Evolutionary conservation across 2,888 invertebrate species (phyloP).

Genomic region (Cheilosia vulpina): DNA sequence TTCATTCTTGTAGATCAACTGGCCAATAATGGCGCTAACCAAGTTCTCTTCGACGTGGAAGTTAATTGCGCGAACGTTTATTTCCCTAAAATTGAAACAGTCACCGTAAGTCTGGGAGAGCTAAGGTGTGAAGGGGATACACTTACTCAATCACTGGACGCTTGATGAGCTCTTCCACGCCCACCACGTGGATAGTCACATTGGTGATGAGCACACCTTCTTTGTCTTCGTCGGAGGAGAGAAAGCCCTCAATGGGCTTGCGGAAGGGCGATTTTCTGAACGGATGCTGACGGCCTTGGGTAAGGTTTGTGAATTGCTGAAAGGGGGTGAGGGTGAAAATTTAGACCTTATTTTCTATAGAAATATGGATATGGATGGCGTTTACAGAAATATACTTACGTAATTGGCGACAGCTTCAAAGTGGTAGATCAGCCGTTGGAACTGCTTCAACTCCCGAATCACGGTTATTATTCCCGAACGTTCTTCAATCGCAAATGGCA

Average conservation of each 20-base stretch:
- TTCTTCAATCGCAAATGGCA: constrained; percentile 96
- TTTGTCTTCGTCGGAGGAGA: constrained; percentile 80
- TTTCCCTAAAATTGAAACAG: constrained; percentile 85
- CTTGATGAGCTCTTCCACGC: constrained; percentile 88
- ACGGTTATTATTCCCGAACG: constrained; percentile 94
- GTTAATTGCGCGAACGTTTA: constrained; percentile 88
- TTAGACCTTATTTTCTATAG: not conserved
- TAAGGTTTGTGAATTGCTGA: constrained; percentile 81
- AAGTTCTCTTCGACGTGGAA: constrained; percentile 91
- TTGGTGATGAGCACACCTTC: constrained; percentile 91
- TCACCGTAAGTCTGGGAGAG: too few species aligned
- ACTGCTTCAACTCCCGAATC: constrained; percentile 89
- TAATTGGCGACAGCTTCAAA: constrained; percentile 92
- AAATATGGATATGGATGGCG: too few species aligned
- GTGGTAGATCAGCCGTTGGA: constrained; percentile 88
- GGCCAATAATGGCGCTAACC: constrained; percentile 89
- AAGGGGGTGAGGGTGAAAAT: not conserved
- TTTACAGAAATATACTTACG: constrained; percentile 77
- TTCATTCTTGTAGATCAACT: constrained; percentile 86
- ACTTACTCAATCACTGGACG: constrained; percentile 82
- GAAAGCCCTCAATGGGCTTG: constrained; percentile 67
- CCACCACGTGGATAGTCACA: constrained; percentile 92
- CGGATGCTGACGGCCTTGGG: constrained; percentile 72
- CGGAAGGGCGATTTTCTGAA: constrained; percentile 70
- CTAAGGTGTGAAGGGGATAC: not conserved